These are phyloP conservation scores for Oreochromis tanganicae DNA, from an alignment of 2,113 vertebrate species.

Conservation along the genomic window DNA sequence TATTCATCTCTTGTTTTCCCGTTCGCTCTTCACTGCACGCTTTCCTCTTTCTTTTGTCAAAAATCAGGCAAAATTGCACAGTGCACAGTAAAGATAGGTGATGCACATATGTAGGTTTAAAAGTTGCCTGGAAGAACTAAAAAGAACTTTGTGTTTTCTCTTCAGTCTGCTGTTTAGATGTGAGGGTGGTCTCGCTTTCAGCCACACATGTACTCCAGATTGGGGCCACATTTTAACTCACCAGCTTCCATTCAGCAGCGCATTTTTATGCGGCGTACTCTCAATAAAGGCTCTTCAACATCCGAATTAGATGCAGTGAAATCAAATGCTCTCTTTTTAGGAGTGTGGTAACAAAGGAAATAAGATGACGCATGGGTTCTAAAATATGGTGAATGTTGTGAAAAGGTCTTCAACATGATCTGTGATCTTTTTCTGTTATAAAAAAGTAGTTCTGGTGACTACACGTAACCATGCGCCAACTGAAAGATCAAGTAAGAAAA, in stretches of 20 bases:
- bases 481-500: not conserved
- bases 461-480: not conserved
- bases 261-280: not conserved
- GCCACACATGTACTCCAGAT: not conserved
- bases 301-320: not conserved
- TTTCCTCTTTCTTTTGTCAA: not conserved
- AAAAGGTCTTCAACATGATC: not conserved
- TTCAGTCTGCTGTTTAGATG: not conserved
- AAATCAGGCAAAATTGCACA: not conserved
- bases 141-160: not conserved
- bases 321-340: not conserved
- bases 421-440: not conserved
- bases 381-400: not conserved
- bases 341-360: not conserved
- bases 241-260: not conserved
- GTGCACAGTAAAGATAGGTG: not conserved
- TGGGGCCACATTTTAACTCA: not conserved
- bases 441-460: not conserved
- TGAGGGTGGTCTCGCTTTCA: not conserved
- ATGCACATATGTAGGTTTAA: not conserved
- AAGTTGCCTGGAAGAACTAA: not conserved
- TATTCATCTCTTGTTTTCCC: slow-evolving; percentile 31
- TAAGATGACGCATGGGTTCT: not conserved
- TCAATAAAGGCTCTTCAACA: not conserved
- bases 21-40: not conserved